Evolutionary conservation across 2,113 vertebrate species (phyloP), one percentile per base, ranked within the genome.

Genomic region (Paraplagusia blochii): DNA sequence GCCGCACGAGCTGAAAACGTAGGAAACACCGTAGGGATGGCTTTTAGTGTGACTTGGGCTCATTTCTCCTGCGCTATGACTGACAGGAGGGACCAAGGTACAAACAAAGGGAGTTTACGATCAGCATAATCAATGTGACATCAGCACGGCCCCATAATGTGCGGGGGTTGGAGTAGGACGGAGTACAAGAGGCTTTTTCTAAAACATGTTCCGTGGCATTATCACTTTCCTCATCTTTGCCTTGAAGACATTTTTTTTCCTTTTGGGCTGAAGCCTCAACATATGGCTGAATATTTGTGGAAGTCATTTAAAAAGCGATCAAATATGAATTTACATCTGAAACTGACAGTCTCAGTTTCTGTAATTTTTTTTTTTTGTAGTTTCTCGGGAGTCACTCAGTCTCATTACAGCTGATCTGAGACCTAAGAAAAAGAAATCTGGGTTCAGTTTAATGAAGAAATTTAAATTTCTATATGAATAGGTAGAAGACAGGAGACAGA

Each of bases 61-160:
- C 63, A 65, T 87, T 80, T 76, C 86, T 35, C 58, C 74, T 70
- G 90, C 81, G 52, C 66, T 64, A 71, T 90, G 88, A 90, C 47
- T 85, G 87, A 90, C 85, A 67, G 87, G 54, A 54, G 71, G 67
- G 69, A 60, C 66, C 59, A 9, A 69, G 84, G 67, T 69, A 78
- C 78, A 85, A 88, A 90, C 87, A 91, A 90, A 88, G 73, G 76
- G 72, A 58, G 86, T 87, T 88, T 86, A 86, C 46, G 43, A 86
- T 81, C 88, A 83, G 89, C 89, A 92, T 92, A 92, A 92, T 92
- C 84, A 88, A 91, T 91, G 88, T 92, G 91, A 91, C 91, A 90
- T 89, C 85, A 87, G 82, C 74, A 72, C 74, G 57, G 73, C 59
- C 39, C 53, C 85, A 81, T 87, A 79, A 87, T 87, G 85, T 19